Base-by-base conservation (phyloP, 2,113 vertebrate species). In the Aplodontia rufa region DNA sequence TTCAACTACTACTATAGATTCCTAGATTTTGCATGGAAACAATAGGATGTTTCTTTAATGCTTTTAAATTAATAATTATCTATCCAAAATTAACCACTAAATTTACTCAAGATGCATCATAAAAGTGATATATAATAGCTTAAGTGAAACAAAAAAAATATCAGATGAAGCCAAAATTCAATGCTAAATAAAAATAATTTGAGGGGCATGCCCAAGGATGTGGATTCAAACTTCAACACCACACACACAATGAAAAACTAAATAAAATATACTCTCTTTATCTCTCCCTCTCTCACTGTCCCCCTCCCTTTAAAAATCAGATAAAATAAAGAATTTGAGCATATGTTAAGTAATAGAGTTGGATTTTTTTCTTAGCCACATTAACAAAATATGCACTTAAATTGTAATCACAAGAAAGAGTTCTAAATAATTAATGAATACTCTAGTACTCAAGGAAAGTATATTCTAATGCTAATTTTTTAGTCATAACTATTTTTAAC, bases 171-270 rank as follows among this genome's bases (percentile, higher is more conserved):
- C 68, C 28, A 53, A 88, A 13, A 55, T 24, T 49, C 55, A 28
- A 35, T 78, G 13, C n/a, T 64, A 95, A 95, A 51, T 71, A 40
- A 90, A 82, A 78, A 35, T n/a, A n/a, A n/a, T n/a, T n/a, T n/a
- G n/a, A n/a, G n/a, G n/a, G n/a, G n/a, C n/a, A n/a, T n/a, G n/a
- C n/a, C n/a, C n/a, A n/a, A n/a, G n/a, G n/a, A n/a, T n/a, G n/a
- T n/a, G n/a, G n/a, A n/a, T n/a, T n/a, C n/a, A n/a, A n/a, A n/a
- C n/a, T n/a, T n/a, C n/a, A n/a, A n/a, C n/a, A n/a, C n/a, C n/a
- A n/a, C n/a, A n/a, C n/a, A n/a, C n/a, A n/a, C n/a, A n/a, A n/a
- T n/a, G n/a, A n/a, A n/a, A n/a, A n/a, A n/a, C n/a, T n/a, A n/a
- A n/a, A n/a, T n/a, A n/a, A n/a, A n/a, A n/a, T n/a, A n/a, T n/a